Conservation (phyloP, 2,113 vertebrate genomes). For the Tenrec ecaudatus region DNA sequence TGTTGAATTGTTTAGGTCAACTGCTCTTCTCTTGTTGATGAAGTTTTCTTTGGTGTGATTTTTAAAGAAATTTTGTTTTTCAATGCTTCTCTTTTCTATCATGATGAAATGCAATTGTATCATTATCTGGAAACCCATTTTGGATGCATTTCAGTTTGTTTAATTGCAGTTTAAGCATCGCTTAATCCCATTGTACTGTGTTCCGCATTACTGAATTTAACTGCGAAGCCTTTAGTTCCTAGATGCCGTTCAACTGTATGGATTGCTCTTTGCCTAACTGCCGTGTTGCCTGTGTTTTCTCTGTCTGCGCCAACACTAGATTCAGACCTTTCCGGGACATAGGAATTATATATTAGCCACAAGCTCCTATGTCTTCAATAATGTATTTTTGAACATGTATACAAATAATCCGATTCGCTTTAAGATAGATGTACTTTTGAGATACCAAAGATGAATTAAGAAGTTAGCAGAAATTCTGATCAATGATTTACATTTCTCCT, state of each 20-base stretch:
- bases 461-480: slow-evolving; percentile 70
- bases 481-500: slow-evolving; percentile 60
- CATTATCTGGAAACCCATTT: slow-evolving; percentile 63
- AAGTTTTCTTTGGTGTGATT: not conserved
- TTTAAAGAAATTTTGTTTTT: not conserved
- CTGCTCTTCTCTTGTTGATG: slow-evolving; percentile 17
- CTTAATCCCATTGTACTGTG: slow-evolving; percentile 47
- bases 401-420: slow-evolving; percentile 60
- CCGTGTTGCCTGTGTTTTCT: slow-evolving; percentile 22
- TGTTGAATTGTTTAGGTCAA: slow-evolving; percentile 16
- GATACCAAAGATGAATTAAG: slow-evolving; percentile 58
- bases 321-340: slow-evolving; percentile 49
- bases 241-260: slow-evolving; percentile 48
- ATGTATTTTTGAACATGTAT: slow-evolving; percentile 35
- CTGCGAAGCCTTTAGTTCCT: slow-evolving; percentile 45
- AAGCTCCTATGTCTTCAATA: slow-evolving; percentile 61
- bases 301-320: slow-evolving; percentile 10
- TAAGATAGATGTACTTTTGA: slow-evolving; percentile 55
- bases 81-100: slow-evolving; percentile 29
- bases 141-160: slow-evolving; percentile 46
- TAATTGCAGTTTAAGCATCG: slow-evolving; percentile 64
- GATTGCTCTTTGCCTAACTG: slow-evolving; percentile 28
- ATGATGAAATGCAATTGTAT: slow-evolving; percentile 69
- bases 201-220: slow-evolving; percentile 62
- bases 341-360: slow-evolving; percentile 11